Evolutionary conservation across 2,113 vertebrate genomes (phyloP), one percentile per base, ranked within the genome.

Genomic region (Periophthalmus modestus): DNA sequence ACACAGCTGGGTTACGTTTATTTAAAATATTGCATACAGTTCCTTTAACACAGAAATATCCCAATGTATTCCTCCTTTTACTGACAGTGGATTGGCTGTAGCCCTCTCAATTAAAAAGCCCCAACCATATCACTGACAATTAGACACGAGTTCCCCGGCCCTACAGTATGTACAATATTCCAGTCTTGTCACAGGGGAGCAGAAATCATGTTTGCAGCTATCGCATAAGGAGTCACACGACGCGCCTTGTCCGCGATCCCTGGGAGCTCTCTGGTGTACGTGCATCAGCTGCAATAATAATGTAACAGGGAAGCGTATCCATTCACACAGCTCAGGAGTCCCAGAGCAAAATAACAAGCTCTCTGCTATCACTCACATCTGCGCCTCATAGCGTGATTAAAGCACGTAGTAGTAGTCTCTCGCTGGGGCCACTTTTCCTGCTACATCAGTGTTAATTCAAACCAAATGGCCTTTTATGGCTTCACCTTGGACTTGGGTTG

Each of bases 241-340:
- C 61, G 33, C 55, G 48, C 57, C 69, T 61, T 47, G 79, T 68
- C 85, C 71, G 54, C 16, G 28, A 67, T 78, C 74, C 71, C 76
- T 15, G 55, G 74, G 70, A 71, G 74, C 82, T 87, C 87, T 90
- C 88, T 33, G 81, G 85, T 88, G 88, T 83, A 79, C 89, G 73
- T 78, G 88, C 88, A 89, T 90, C 90, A 89, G 90, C 88, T 86
- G 90, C 84, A 89, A 87, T 91, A 85, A 90, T 87, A 84, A 87
- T 88, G 88, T 90, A 88, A 83, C 83, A 86, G 86, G 82, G 83
- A 88, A 83, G 86, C 85, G 82, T 85, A 86, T 86, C 79, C 83
- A 85, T 90, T 85, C 86, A 46, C 82, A 52, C 48, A 33, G 83
- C 82, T 82, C 82, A 77, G n/a, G 73, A 82, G 85, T 90, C 87